Evolutionary conservation across 2,113 vertebrate species (phyloP), one percentile per base, ranked within the genome.

Genomic region (Alligator mississippiensis): DNA sequence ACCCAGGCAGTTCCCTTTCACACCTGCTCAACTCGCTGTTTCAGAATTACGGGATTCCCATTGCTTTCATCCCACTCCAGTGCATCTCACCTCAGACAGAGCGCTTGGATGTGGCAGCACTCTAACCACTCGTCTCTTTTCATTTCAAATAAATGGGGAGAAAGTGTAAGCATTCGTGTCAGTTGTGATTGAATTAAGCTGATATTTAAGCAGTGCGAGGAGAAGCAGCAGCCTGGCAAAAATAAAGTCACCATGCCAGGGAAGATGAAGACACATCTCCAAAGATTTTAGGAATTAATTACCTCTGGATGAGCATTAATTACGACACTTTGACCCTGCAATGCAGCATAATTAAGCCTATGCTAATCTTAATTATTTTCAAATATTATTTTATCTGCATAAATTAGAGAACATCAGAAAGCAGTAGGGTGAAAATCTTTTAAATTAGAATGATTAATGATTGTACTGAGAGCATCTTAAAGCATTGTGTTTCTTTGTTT

Each of bases 281-380:
- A 92, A 88, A 96, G 88, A 87, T 82, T 59, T 89, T 64, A 3
- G 78, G 94, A 92, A 90, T 96, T 93, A 94, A 96, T 96, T 92
- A 93, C 93, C 78, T 60, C 85, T 80, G 64, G 84, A 57, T 90
- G 92, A 89, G 58, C 89, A n/a, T 82, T 95, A 96, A 93, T 94
- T 77, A 24, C 0, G 9, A 61, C 55, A 82, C 92, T 92, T 75
- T 84, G 96, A 93, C 96, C 96, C 94, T 63, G 57, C 78, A 25
- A 25, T 62, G 89, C 94, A 14, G 68, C 55, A n/a, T 88, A 70
- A 94, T 94, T 94, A 96, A 92, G 92, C 63, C 84, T 90, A 19
- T 66, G 87, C 96, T 95, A 59, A 80, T 95, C 93, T 96, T 94
- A 91, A 95, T 97, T 95, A 93, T 82, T 95, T 95, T 87, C 94